These are phyloP conservation scores for Machimus rusticus DNA, from an alignment of 2,888 invertebrate species.

Conservation along the genomic window DNA sequence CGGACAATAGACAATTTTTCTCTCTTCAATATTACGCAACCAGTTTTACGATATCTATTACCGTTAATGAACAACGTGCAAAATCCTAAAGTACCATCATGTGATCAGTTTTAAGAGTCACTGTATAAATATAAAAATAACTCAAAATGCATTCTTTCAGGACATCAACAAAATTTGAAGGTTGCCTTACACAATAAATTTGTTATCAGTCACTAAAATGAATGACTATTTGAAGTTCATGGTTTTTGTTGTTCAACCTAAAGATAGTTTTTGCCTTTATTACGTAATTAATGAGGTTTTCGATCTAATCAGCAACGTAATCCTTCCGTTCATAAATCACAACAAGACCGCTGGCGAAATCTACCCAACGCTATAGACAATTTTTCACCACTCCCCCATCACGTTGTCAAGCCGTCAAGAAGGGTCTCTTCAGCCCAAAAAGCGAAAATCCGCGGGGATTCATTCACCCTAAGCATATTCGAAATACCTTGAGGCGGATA, in stretches of 20 bases:
- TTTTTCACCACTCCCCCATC: neutral
- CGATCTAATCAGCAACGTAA: constrained; percentile 6
- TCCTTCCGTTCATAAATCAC: constrained; percentile 28
- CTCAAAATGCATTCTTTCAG: neutral
- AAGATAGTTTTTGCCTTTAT: neutral
- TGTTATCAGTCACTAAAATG: neutral
- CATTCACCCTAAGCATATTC: constrained; percentile 4
- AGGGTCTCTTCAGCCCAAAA: neutral
- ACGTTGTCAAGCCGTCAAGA: neutral
- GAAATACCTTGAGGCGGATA: neutral
- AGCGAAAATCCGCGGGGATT: neutral
- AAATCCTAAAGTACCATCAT: no score
- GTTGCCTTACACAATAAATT: neutral
- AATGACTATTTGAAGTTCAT: neutral
- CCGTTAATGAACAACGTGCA: no score
- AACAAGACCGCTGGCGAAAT: neutral
- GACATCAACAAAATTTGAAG: no score
- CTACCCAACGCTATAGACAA: neutral
- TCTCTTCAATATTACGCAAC: no score
- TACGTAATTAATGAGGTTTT: constrained; percentile 15
- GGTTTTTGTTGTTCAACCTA: neutral
- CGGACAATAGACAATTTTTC: no score
- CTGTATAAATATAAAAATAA: neutral
- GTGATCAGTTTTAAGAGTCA: no score
- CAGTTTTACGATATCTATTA: no score